phyloP scores from a whole-genome alignment of 2,888 invertebrate species.

The Patella depressa region DNA sequence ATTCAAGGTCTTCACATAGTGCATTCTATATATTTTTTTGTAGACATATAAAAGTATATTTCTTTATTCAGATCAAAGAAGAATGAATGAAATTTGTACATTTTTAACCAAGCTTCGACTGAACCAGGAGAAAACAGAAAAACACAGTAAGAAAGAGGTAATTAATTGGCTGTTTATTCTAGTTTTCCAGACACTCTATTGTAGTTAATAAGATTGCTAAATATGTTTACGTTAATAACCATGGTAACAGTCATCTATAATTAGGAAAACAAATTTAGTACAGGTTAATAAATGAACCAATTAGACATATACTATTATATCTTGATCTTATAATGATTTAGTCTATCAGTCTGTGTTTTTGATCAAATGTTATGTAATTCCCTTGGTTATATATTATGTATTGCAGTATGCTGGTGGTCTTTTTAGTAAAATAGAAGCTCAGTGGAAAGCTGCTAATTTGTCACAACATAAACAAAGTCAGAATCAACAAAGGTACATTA shows the following conservation, averaged over 20 bases:
- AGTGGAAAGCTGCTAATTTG: constrained; percentile 60
- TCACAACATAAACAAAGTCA: constrained; percentile 30
- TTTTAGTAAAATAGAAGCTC: constrained; percentile 65
- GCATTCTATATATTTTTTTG: too few relatives aligned
- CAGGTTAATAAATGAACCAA: too few relatives aligned
- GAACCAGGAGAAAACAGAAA: constrained; percentile 64
- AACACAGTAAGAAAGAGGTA: constrained; percentile 66
- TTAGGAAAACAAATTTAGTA: too few relatives aligned
- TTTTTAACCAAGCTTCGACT: constrained; percentile 66
- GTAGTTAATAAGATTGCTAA: too few relatives aligned
- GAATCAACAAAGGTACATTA: neutral
- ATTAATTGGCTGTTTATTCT: constrained; percentile 1
- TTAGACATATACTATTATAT: neutral
- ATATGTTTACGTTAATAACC: too few relatives aligned
- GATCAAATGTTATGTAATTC: neutral
- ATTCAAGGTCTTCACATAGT: too few relatives aligned
- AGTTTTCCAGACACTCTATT: neutral
- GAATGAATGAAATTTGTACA: constrained; percentile 68
- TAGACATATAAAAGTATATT: too few relatives aligned
- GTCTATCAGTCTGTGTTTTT: neutral
- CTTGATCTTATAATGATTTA: neutral
- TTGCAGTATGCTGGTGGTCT: constrained; percentile 67
- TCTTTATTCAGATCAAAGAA: constrained; percentile 60
- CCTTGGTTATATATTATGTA: neutral
- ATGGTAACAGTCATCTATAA: too few relatives aligned